A percentile compares a stretch with the other conserved stretches of the same genome.
phyloP scores from a whole-genome alignment of 92 coral and sea anemone species.

The Parazoanthus atlanticus region DNA sequence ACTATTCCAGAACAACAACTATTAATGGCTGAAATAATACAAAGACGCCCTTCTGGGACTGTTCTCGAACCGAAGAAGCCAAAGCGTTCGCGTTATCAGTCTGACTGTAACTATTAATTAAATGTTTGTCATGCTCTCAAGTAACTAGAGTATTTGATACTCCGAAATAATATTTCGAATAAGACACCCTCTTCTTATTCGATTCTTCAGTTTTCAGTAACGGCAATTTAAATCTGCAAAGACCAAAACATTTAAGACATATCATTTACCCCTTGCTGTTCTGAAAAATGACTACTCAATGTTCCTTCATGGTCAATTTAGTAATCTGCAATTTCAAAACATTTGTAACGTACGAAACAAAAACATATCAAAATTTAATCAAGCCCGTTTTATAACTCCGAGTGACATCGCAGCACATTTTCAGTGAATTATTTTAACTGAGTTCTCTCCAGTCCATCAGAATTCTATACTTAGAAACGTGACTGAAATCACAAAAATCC shows the following conservation, averaged over 20 bases:
- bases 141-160: no score
- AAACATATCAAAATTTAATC: background rate
- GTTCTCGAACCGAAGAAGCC: no score
- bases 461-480: background rate
- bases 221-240: no score
- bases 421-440: background rate
- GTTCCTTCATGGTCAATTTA: background rate
- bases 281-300: background rate
- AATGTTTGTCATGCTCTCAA: background rate
- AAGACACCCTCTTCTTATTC: no score
- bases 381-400: background rate
- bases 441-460: background rate
- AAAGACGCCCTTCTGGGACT: background rate
- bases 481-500: background rate
- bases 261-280: conserved; percentile 15
- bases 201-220: no score
- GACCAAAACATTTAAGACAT: background rate
- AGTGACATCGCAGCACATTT: background rate
- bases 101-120: no score
- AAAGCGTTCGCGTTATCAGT: background rate
- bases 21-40: no score
- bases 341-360: background rate
- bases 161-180: no score
- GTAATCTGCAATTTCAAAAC: background rate
- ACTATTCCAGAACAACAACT: background rate